Evolutionary conservation across 2,797 vertebrate genomes (phyloP).

Genomic region (Protosalanx chinensis): DNA sequence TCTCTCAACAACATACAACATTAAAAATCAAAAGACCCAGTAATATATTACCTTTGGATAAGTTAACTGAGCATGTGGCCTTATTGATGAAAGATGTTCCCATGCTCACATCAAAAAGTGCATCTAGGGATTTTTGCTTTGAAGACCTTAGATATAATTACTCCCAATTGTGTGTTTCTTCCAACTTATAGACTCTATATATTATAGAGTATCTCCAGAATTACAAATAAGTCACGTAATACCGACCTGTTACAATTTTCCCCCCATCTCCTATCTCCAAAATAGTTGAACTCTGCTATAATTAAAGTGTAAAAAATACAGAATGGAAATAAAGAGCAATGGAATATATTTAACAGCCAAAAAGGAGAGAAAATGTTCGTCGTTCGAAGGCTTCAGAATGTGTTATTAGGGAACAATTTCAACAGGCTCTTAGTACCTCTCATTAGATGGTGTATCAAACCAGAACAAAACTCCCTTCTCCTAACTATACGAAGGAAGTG

Average conservation of each 20-base stretch:
- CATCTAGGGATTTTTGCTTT: slow-evolving; percentile 18
- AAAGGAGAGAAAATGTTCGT: slow-evolving; percentile 68
- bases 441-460: slow-evolving; percentile 86
- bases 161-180: background rate
- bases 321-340: slow-evolving; percentile 54
- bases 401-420: slow-evolving; percentile 82
- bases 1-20: slow-evolving; percentile 23
- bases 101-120: slow-evolving; percentile 9
- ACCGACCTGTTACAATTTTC: slow-evolving; percentile 50
- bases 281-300: slow-evolving; percentile 39
- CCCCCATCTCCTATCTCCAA: slow-evolving; percentile 33
- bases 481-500: slow-evolving; percentile 82
- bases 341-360: slow-evolving; percentile 68
- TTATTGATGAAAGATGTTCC: slow-evolving; percentile 41
- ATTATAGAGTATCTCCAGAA: slow-evolving; percentile 19
- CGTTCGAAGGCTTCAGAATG: slow-evolving; percentile 72
- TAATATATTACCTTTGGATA: slow-evolving; percentile 8
- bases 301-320: slow-evolving; percentile 53
- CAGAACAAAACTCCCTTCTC: slow-evolving; percentile 85
- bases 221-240: slow-evolving; percentile 42
- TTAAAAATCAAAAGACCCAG: slow-evolving; percentile 37
- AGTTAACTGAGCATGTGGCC: slow-evolving; percentile 10
- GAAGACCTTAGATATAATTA: slow-evolving; percentile 6
- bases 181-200: slow-evolving; percentile 11
- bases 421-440: slow-evolving; percentile 84